phyloP scores from a whole-genome alignment of 2,888 invertebrate genomes.

The Drosophila meridiana region DNA sequence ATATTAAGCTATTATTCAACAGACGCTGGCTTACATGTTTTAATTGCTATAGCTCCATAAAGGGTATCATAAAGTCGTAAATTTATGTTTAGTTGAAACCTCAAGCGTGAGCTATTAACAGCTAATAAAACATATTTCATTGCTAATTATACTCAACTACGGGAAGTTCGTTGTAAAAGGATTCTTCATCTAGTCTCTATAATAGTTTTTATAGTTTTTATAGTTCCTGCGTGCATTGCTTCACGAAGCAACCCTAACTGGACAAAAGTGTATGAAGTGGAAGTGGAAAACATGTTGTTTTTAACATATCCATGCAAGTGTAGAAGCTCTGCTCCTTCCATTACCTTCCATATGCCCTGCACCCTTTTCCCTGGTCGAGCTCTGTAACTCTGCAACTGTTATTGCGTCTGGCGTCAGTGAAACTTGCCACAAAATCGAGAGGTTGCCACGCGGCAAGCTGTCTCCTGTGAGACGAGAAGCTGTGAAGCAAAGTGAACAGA shows the following conservation, averaged over 20 bases:
- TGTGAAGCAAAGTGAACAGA: slow-evolving; percentile 20
- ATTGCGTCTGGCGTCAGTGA: slow-evolving; percentile 67
- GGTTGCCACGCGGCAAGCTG: slow-evolving; percentile 31
- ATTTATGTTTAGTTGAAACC: background rate
- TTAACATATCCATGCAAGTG: slow-evolving; percentile 47
- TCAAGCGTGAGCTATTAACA: background rate
- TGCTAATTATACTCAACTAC: background rate
- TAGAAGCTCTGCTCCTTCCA: slow-evolving; percentile 2
- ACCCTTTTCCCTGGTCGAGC: background rate
- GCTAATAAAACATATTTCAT: background rate
- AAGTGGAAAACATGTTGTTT: slow-evolving; percentile 70
- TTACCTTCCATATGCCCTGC: background rate
- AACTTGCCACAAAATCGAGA: slow-evolving; percentile 57
- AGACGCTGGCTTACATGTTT: background rate
- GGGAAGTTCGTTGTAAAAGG: background rate
- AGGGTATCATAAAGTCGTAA: background rate
- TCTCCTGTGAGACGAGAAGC: slow-evolving; percentile 13
- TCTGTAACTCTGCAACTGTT: slow-evolving; percentile 33
- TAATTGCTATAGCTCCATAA: background rate
- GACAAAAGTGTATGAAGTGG: slow-evolving; percentile 26
- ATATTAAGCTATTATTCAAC: background rate
- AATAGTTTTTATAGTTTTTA: background rate
- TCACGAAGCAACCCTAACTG: background rate
- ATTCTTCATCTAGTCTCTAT: background rate
- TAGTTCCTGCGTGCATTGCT: background rate